Percentiles rank a stretch among this genome's conserved stretches.
Evolutionary conservation across 2,888 invertebrate species (phyloP).

Genomic region (Ophion obscuratus): DNA sequence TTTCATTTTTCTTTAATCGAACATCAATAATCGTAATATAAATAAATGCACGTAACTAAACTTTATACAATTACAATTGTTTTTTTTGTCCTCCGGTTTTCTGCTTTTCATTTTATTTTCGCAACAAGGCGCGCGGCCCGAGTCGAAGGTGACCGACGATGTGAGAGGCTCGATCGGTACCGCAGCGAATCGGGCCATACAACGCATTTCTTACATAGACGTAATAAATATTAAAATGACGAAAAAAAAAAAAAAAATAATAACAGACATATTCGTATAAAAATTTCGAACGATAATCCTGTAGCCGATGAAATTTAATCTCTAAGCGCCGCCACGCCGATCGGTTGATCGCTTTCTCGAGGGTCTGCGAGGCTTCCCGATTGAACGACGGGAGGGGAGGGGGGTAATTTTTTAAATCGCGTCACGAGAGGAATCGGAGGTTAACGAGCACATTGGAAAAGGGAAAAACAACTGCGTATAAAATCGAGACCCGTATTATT

Average conservation of each 20-base stretch:
- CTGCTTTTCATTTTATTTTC: conserved; percentile 50
- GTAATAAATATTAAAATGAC: conserved; percentile 61
- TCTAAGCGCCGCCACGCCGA: conserved; percentile 57
- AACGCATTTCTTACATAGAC: conserved; percentile 61
- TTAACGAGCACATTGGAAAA: conserved; percentile 66
- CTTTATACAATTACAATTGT: conserved; percentile 80
- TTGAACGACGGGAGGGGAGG: conserved; percentile 60
- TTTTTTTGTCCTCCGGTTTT: conserved; percentile 24
- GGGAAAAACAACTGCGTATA: conserved; percentile 38
- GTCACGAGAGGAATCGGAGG: conserved; percentile 61
- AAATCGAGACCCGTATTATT: conserved; percentile 61
- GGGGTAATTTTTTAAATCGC: conserved; percentile 26
- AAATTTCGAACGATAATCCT: conserved; percentile 61
- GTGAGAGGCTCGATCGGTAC: conserved; percentile 55
- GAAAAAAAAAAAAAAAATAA: conserved; percentile 42
- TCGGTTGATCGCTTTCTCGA: conserved; percentile 72
- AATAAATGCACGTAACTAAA: conserved; percentile 79
- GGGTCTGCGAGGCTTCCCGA: conserved; percentile 69
- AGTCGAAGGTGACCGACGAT: conserved; percentile 42
- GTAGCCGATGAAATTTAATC: conserved; percentile 55
- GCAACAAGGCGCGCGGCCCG: conserved; percentile 70
- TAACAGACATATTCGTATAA: conserved; percentile 60
- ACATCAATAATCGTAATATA: conserved; percentile 80
- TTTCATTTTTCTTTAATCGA: conserved; percentile 77
- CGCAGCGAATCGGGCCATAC: conserved; percentile 34